Conservation (phyloP, 2,797 vertebrate genomes). For the Mus spretus region DNA sequence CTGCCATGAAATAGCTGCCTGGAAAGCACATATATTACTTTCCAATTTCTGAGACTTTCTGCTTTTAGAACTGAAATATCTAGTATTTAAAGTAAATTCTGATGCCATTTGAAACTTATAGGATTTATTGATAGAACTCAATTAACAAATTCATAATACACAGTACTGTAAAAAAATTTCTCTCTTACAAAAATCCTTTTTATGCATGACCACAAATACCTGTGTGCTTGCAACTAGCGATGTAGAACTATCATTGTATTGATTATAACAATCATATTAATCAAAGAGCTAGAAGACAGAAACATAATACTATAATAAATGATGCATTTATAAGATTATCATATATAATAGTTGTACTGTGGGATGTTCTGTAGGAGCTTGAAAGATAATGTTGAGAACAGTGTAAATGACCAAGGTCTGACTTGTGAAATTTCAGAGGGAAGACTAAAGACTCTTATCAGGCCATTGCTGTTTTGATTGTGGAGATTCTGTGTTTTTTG, state of each 20-base stretch:
- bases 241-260: background rate
- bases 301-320: background rate
- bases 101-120: background rate
- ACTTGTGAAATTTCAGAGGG: too few relatives aligned
- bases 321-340: background rate
- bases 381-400: too few relatives aligned
- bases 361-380: too few relatives aligned
- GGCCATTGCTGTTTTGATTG: too few relatives aligned
- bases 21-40: background rate
- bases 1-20: background rate
- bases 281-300: background rate
- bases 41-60: background rate
- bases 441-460: too few relatives aligned
- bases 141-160: background rate
- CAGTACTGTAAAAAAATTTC: background rate
- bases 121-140: background rate
- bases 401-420: too few relatives aligned
- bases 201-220: background rate
- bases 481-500: too few relatives aligned
- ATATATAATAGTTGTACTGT: background rate
- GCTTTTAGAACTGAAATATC: background rate
- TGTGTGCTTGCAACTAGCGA: background rate
- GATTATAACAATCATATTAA: background rate
- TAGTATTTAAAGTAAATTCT: slow-evolving; percentile 17
- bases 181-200: background rate